Base-by-base conservation (phyloP, 1,140 invertebrate species). In the Drosophila ananassae region DNA sequence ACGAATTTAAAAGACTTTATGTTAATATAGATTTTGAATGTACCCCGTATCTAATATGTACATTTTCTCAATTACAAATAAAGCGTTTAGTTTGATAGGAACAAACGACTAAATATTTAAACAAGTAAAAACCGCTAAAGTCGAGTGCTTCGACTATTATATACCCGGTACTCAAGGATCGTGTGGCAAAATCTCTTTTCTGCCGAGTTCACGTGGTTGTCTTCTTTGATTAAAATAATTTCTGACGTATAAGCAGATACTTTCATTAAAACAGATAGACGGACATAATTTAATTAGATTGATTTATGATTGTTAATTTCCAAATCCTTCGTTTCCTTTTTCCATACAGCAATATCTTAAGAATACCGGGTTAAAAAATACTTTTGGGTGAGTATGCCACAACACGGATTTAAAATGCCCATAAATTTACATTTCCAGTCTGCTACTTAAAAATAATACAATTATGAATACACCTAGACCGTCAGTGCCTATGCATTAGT, bases 401-500 rank as follows among this genome's bases (percentile, higher is more conserved):
- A 84, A 79, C 72, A 85, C 73, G 68, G 50, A 77, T 87, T 47
- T 50, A 83, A 83, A 85, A 85, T 84, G 72, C 61, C 77, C 61
- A 52, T 79, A 64, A 56, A 56, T 54, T 74, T 71, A 75, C 72
- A 66, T 75, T 75, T 75, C 60, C 72, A 75, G 72, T 75, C 60
- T 75, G 58, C 71, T 52, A 75, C 60, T 75, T 75, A 53, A 44
- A 48, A 66, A 12, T 57, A 69, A n/a, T 68, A 67, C 44, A 25
- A 69, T 32, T 63, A 21, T 25, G 22, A 22, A 47, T 22, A 47
- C 17, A 21, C 21, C 34, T 10, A 17, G 32, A 25, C 6, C 1
- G 28, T 10, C 10, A 22, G 30, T 32, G 17, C 9, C 3, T 59
- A 17, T 46, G 41, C 17, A 2, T 52, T 13, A 8, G 12, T 22